Base-by-base conservation (phyloP, 2,888 invertebrate species). In the Hetaerina titia region DNA sequence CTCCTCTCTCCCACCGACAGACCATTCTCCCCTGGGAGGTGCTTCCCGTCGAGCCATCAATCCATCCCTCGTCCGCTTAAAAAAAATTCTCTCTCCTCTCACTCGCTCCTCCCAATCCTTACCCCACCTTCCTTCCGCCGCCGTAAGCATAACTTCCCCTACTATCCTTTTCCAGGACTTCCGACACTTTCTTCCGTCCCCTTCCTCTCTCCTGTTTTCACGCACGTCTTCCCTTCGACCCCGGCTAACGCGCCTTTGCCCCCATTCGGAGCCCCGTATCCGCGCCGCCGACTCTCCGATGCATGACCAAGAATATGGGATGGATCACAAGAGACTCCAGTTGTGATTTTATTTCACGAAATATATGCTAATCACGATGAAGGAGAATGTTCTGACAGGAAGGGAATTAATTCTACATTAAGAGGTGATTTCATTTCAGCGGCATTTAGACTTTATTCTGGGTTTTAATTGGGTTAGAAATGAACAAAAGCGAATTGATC, bases 91-190 rank as follows among this genome's bases (percentile, higher is more conserved):
- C 88, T 19, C 88, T 22, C 45, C 88, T 45, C 88, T 88, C 31
- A 15, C 88, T 90, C 88, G 56, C 63, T 90, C 31, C 64, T 19
- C 63, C 90, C 15, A 22, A 22, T n/a, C 56, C 89, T n/a, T 58
- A 45, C 89, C 15, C 22, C 45, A n/a, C 89, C 31, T 31, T 22
- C 58, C 89, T 45, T 45, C 45, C 45, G 45, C 45, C 45, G 4
- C 45, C 45, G 45, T 45, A 45, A 45, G 45, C 45, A 45, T 45
- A 45, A 45, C 45, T 45, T 45, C 45, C 45, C 45, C 58, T 56
- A 89, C 56, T 56, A 89, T n/a, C 89, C 89, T 56, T 56, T 56
- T 89, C 57, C 89, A 56, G 58, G 58, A 57, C 89, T 88, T 90
- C 64, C 64, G 63, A 90, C 64, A 19, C 90, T 31, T n/a, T 89